A percentile compares a stretch with the other conserved stretches of the same genome.
Evolutionary conservation across 2,113 vertebrate genomes (phyloP).

Genomic region (Cathartes aura): DNA sequence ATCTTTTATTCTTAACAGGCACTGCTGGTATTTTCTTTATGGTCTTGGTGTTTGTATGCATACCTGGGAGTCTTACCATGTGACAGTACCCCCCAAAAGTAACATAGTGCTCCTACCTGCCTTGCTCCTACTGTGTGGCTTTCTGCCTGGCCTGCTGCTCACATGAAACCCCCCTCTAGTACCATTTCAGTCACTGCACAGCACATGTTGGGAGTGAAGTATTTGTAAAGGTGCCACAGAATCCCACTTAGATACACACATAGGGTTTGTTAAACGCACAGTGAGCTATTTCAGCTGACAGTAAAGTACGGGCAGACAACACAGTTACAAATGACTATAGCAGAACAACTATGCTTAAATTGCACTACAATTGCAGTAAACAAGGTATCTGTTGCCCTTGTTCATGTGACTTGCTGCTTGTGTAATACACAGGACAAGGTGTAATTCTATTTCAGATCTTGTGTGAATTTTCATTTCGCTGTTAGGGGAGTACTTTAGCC

Average conservation of each 20-base stretch:
- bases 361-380: not conserved
- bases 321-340: not conserved
- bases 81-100: not conserved
- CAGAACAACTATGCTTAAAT: not conserved
- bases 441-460: not conserved
- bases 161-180: accelerated
- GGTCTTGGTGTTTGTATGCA: not conserved
- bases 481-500: not conserved
- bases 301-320: not conserved
- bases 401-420: not conserved
- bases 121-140: not conserved
- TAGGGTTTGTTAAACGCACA: not conserved
- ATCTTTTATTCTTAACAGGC: not conserved
- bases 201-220: accelerated
- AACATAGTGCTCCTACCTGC: not conserved
- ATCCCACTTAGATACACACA: not conserved
- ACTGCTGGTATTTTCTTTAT: not conserved
- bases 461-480: not conserved
- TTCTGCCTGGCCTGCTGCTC: not conserved
- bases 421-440: not conserved
- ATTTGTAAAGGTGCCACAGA: not conserved
- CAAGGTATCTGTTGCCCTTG: not conserved
- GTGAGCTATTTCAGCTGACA: not conserved
- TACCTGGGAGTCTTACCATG: not conserved
- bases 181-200: not conserved